Percentiles rank a stretch among this genome's conserved stretches.
Evolutionary conservation across 2,797 vertebrate species (phyloP).

Genomic region (Periparus ater): DNA sequence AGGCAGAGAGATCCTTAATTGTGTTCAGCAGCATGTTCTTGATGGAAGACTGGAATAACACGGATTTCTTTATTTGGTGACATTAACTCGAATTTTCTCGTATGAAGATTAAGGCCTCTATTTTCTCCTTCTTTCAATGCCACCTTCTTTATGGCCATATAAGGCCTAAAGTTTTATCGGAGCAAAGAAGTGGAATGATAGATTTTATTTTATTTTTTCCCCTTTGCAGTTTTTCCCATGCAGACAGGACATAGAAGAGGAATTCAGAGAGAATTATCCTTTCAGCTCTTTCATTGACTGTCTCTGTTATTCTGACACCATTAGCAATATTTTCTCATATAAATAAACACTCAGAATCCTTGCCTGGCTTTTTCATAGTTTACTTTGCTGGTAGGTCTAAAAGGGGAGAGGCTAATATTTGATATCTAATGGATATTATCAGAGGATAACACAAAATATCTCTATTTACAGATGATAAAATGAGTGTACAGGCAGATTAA

Average conservation of each 20-base stretch:
- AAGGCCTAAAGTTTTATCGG: constrained; percentile 10
- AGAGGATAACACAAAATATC: not conserved
- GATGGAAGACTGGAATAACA: not conserved
- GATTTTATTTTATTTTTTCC: not conserved
- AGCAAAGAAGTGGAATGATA: not conserved
- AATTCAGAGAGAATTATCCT: not conserved
- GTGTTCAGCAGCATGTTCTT: not conserved
- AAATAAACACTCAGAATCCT: not conserved
- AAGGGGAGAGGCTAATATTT: not conserved
- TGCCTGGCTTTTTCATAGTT: not conserved
- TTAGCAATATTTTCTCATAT: not conserved
- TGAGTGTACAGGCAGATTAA: not conserved
- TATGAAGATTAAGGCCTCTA: not conserved
- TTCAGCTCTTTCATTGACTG: not conserved
- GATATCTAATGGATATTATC: not conserved
- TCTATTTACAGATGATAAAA: not conserved
- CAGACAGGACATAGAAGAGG: not conserved
- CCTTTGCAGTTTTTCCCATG: not conserved
- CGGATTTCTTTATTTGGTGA: constrained; percentile 32
- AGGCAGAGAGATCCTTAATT: constrained; percentile 27
- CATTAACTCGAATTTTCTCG: not conserved
- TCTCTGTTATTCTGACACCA: not conserved
- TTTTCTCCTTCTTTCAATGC: not conserved
- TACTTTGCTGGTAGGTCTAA: not conserved
- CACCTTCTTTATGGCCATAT: not conserved